Evolutionary conservation across 2,888 invertebrate species (phyloP).

Genomic region (Parnassius apollo): DNA sequence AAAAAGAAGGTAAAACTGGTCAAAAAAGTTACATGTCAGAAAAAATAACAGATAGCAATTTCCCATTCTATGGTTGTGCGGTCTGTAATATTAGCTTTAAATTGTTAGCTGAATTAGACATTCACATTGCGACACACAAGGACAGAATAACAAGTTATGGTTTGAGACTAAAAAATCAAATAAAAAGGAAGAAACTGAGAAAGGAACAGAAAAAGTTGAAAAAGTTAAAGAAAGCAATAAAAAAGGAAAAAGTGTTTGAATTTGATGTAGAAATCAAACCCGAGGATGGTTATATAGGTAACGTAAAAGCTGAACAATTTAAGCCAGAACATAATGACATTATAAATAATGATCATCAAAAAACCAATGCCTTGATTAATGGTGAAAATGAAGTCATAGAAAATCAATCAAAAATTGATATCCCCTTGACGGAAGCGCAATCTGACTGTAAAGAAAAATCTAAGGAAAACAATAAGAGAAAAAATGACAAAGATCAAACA

Average conservation of each 20-base stretch:
- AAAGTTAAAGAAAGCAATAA: conserved; percentile 44
- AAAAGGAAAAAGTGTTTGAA: conserved; percentile 35
- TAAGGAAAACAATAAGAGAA: neutral
- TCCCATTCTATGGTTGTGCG: conserved; percentile 66
- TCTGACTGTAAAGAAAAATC: conserved; percentile 29
- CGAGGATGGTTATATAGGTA: conserved; percentile 70
- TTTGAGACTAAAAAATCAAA: conserved; percentile 57
- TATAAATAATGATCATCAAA: conserved; percentile 17
- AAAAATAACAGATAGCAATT: conserved; percentile 60
- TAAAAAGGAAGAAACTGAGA: conserved; percentile 55
- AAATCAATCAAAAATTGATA: neutral
- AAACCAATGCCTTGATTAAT: neutral
- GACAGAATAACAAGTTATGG: conserved; percentile 69
- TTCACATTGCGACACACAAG: conserved; percentile 62
- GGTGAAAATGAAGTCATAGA: neutral
- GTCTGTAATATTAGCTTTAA: conserved; percentile 62
- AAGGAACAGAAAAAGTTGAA: conserved; percentile 57
- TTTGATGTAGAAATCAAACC: conserved; percentile 63
- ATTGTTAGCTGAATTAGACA: conserved; percentile 53
- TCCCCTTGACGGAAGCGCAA: neutral
- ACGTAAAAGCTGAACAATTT: conserved; percentile 50
- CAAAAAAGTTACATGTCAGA: conserved; percentile 55
- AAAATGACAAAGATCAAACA: conserved; percentile 30
- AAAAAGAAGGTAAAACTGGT: conserved; percentile 40
- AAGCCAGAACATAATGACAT: neutral